A percentile compares a stretch with the other conserved stretches of the same genome.
Conservation (phyloP, 2,113 vertebrate genomes). For the Ictalurus punctatus region DNA sequence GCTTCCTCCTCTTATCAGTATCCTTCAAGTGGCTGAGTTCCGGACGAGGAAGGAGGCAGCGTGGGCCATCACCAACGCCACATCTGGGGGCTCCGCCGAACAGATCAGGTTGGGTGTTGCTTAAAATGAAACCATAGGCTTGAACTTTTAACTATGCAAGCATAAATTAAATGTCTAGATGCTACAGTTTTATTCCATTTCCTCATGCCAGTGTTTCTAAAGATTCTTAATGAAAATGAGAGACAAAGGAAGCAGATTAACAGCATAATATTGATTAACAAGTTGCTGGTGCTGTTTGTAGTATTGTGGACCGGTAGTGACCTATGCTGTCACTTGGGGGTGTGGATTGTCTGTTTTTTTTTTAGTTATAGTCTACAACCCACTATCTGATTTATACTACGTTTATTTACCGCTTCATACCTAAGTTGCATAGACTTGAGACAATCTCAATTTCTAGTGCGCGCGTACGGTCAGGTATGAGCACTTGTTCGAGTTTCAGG, state of each 20-base stretch:
- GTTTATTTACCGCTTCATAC: not conserved
- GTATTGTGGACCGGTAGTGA: not conserved
- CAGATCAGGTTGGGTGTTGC: slow-evolving; percentile 80
- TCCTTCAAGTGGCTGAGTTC: slow-evolving; percentile 95
- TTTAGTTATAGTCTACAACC: not conserved
- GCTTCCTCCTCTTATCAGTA: slow-evolving; percentile 91
- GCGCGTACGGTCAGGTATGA: not conserved
- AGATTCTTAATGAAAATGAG: not conserved
- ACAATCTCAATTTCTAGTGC: not conserved
- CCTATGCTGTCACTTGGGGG: not conserved
- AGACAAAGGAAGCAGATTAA: not conserved
- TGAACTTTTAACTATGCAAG: not conserved
- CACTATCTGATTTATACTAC: not conserved
- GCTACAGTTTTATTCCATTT: not conserved
- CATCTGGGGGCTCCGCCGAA: slow-evolving; percentile 92
- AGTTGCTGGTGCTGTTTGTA: not conserved
- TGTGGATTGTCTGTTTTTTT: not conserved
- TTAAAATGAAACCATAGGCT: not conserved
- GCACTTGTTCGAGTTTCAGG: not conserved
- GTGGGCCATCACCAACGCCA: slow-evolving; percentile 97
- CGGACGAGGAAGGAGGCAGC: slow-evolving; percentile 97
- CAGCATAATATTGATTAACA: not conserved
- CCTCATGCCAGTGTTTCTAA: not conserved
- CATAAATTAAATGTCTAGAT: not conserved
- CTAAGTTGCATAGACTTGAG: not conserved